Percentiles rank a stretch among this genome's conserved stretches.
phyloP scores from a whole-genome alignment of 2,888 invertebrate genomes.

The Melanchra persicariae region DNA sequence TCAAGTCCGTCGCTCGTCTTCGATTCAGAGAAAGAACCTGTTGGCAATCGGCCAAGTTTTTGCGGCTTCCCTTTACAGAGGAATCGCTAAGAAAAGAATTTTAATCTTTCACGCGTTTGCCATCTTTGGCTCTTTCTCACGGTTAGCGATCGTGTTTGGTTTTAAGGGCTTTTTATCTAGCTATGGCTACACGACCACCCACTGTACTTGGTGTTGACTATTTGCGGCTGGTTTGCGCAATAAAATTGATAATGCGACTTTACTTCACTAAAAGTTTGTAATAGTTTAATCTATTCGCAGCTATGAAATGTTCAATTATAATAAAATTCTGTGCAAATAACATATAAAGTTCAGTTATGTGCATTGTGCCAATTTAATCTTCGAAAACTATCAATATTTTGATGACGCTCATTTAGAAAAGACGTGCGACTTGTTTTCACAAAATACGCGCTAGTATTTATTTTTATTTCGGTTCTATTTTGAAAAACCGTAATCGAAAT shows the following conservation, averaged over 20 bases:
- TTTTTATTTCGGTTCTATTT: conserved; percentile 22
- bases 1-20: conserved; percentile 77
- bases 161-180: conserved; percentile 57
- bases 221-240: conserved; percentile 50
- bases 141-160: conserved; percentile 71
- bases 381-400: not conserved
- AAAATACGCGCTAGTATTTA: conserved; percentile 6
- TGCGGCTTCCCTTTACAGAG: conserved; percentile 74
- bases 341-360: not conserved
- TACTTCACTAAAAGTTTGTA: conserved; percentile 27
- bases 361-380: not conserved
- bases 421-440: conserved; percentile 6
- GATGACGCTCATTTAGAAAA: not conserved
- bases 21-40: conserved; percentile 80
- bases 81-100: conserved; percentile 80
- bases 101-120: conserved; percentile 74
- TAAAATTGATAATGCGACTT: conserved; percentile 49
- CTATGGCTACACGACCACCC: conserved; percentile 51
- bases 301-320: not conserved
- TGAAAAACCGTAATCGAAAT: conserved; percentile 17
- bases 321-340: not conserved
- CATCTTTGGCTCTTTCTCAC: conserved; percentile 62
- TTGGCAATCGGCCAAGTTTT: conserved; percentile 80
- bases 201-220: conserved; percentile 51
- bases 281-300: conserved; percentile 1